These are phyloP conservation scores for Drosophila jambulina DNA, from an alignment of 1,140 invertebrate species.

Conservation along the genomic window DNA sequence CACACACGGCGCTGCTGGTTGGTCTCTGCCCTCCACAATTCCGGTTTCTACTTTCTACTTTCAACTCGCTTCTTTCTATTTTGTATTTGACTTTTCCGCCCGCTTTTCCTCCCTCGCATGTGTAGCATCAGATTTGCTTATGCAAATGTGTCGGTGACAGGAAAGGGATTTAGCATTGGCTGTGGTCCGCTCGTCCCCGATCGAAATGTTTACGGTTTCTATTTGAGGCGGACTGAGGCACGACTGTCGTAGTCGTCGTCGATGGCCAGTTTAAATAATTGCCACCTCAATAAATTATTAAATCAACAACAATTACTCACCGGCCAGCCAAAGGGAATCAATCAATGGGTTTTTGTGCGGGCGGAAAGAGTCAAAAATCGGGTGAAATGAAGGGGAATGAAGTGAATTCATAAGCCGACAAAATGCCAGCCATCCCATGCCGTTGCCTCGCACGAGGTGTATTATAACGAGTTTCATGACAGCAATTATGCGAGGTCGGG, in stretches of 20 bases:
- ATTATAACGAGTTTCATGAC: constrained; percentile 77
- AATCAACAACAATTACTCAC: constrained; percentile 81
- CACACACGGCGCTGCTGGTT: constrained; percentile 5
- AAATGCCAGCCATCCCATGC: constrained; percentile 26
- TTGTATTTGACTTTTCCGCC: constrained; percentile 1
- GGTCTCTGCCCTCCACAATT: constrained; percentile 8
- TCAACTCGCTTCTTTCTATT: constrained; percentile 10
- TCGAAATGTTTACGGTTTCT: constrained; percentile 40
- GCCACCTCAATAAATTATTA: constrained; percentile 75
- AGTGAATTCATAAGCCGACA: constrained; percentile 38
- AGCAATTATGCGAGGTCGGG: constrained; percentile 67
- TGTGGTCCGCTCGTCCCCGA: constrained; percentile 18
- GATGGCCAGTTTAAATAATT: constrained; percentile 71
- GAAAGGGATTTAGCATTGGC: constrained; percentile 61
- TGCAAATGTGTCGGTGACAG: constrained; percentile 53
- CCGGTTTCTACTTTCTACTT: constrained; percentile 7
- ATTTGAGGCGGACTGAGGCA: constrained; percentile 58
- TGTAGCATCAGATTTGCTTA: constrained; percentile 65
- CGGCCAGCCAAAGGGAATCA: constrained; percentile 62
- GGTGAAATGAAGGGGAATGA: constrained; percentile 31
- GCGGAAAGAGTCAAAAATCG: constrained; percentile 26
- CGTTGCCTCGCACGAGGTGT: constrained; percentile 26
- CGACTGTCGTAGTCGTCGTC: neutral
- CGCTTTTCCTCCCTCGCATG: constrained; percentile 18
- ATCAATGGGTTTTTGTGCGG: constrained; percentile 51